A percentile compares a stretch with the other conserved stretches of the same genome.
Evolutionary conservation across 2,888 invertebrate genomes (phyloP).

Genomic region (Habroteleia sp.): DNA sequence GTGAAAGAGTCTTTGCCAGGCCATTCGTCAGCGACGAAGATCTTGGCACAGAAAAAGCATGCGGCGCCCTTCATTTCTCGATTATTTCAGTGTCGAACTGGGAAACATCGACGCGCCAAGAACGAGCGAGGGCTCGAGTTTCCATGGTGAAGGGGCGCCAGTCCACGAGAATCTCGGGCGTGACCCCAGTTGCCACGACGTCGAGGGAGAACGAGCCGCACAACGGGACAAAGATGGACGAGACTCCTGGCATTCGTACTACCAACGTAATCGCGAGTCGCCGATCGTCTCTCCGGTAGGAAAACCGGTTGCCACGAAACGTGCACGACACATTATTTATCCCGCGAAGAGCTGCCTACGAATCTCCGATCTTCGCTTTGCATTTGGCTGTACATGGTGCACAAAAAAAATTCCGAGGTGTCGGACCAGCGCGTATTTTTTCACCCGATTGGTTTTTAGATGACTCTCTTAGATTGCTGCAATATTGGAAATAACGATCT

Average conservation of each 20-base stretch:
- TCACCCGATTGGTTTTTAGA: slow-evolving; percentile 7
- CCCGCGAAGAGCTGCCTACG: slow-evolving; percentile 57
- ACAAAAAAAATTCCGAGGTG: slow-evolving; percentile 20
- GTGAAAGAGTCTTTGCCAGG: slow-evolving; percentile 12
- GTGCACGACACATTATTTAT: slow-evolving; percentile 72
- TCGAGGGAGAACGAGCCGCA: slow-evolving; percentile 7
- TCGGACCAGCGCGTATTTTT: slow-evolving; percentile 9
- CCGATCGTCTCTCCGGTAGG: slow-evolving; percentile 54
- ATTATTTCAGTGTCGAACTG: slow-evolving; percentile 65
- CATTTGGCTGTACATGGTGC: slow-evolving; percentile 27
- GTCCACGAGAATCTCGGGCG: slow-evolving; percentile 60
- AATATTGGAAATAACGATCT: too few relatives aligned
- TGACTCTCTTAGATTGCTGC: slow-evolving; percentile 13
- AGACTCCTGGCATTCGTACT: slow-evolving; percentile 34
- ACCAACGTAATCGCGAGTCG: slow-evolving; percentile 53
- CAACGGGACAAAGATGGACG: slow-evolving; percentile 26
- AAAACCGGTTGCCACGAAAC: slow-evolving; percentile 75
- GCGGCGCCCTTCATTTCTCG: slow-evolving; percentile 48
- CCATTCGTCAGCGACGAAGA: slow-evolving; percentile 33
- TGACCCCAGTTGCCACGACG: slow-evolving; percentile 59
- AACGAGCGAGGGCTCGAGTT: slow-evolving; percentile 65
- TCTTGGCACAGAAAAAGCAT: slow-evolving; percentile 52
- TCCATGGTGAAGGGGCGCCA: slow-evolving; percentile 64
- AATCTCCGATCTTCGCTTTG: slow-evolving; percentile 46
- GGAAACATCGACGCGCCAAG: slow-evolving; percentile 62